Percentiles rank a stretch among this genome's conserved stretches.
Conservation (phyloP, 2,797 vertebrate genomes). For the Tenualosa thibaudeaui region DNA sequence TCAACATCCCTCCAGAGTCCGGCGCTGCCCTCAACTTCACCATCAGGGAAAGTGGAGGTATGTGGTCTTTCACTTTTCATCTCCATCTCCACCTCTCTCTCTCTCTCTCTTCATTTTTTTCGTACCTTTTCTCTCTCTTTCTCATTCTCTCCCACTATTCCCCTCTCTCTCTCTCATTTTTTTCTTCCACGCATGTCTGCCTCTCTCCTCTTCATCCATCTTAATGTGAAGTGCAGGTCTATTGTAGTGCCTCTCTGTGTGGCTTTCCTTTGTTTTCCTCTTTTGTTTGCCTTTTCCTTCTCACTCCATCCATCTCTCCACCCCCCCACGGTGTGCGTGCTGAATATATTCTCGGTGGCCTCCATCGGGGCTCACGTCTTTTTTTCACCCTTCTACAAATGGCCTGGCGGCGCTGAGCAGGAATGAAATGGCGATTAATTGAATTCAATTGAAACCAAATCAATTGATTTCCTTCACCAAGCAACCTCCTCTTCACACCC, state of each 20-base stretch:
- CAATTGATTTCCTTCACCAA: constrained; percentile 48
- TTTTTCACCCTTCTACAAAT: constrained; percentile 39
- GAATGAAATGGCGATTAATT: constrained; percentile 60
- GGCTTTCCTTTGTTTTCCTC: constrained; percentile 61
- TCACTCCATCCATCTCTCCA: constrained; percentile 38
- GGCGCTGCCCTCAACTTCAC: constrained; percentile 82
- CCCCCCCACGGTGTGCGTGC: constrained; percentile 11
- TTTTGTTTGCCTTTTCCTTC: constrained; percentile 55
- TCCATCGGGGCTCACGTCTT: constrained; percentile 35
- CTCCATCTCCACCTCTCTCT: constrained; percentile 38
- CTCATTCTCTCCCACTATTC: constrained; percentile 31
- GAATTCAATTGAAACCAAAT: constrained; percentile 56
- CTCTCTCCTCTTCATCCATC: constrained; percentile 57
- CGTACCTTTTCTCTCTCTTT: constrained; percentile 22
- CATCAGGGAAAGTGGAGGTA: constrained; percentile 85
- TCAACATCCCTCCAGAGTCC: constrained; percentile 82
- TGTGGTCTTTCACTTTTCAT: constrained; percentile 54
- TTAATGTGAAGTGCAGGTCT: constrained; percentile 52
- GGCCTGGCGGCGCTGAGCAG: constrained; percentile 49
- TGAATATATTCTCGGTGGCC: constrained; percentile 35
- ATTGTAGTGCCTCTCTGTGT: constrained; percentile 67
- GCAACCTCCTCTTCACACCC: neutral
- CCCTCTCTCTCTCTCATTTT: neutral
- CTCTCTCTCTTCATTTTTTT: constrained; percentile 30
- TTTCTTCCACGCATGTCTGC: constrained; percentile 41